These are phyloP conservation scores for Melanotaenia boesemani DNA, from an alignment of 2,797 vertebrate genomes.

Conservation along the genomic window DNA sequence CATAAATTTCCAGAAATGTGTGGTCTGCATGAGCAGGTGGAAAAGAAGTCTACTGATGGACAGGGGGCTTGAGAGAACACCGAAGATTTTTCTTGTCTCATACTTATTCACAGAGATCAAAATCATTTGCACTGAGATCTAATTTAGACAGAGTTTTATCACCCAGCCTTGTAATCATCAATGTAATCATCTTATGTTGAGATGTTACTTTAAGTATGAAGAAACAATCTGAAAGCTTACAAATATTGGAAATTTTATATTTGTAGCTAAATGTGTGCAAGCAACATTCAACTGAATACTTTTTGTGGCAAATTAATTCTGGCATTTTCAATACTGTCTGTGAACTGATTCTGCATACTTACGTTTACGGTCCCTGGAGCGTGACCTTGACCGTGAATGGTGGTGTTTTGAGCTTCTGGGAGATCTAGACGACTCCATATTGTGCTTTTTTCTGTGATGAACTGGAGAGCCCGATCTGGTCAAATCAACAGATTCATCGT, in stretches of 20 bases:
- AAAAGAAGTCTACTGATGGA: too few relatives aligned
- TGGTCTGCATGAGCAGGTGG: too few relatives aligned
- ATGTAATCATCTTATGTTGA: too few relatives aligned
- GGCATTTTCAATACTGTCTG: neutral
- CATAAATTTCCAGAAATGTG: too few relatives aligned
- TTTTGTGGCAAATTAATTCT: neutral
- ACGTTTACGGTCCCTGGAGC: conserved; percentile 90
- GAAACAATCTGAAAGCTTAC: neutral
- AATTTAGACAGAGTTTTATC: too few relatives aligned
- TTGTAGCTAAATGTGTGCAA: neutral
- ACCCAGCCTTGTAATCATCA: too few relatives aligned
- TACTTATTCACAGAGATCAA: too few relatives aligned
- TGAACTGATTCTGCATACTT: conserved; percentile 61
- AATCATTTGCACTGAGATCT: too few relatives aligned
- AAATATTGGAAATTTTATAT: neutral
- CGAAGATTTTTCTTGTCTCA: too few relatives aligned
- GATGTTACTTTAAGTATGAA: neutral
- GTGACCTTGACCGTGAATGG: conserved; percentile 93
- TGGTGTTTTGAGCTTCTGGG: conserved; percentile 92
- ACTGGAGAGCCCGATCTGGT: conserved; percentile 86
- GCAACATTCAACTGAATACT: neutral
- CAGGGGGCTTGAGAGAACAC: too few relatives aligned
- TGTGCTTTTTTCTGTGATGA: conserved; percentile 88
- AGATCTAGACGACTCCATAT: conserved; percentile 89
- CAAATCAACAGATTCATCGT: conserved; percentile 86